phyloP scores from a whole-genome alignment of 2,113 vertebrate species.

The Triplophysa rosa region DNA sequence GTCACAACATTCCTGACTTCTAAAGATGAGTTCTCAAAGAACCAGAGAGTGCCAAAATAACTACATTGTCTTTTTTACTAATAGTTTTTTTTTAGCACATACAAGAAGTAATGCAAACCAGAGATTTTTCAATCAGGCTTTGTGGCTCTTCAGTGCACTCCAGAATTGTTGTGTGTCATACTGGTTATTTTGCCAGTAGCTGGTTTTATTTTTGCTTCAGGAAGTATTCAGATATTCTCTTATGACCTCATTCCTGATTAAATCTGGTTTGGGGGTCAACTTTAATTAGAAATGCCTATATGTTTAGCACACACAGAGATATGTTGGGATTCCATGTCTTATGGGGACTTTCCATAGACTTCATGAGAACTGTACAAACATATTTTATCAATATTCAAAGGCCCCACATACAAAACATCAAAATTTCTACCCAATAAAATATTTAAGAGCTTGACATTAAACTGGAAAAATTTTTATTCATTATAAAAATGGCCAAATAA shows the following conservation, averaged over 20 bases:
- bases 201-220: background rate
- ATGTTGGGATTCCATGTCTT: background rate
- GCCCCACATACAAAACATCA: no score
- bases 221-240: background rate
- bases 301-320: background rate
- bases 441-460: no score
- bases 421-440: no score
- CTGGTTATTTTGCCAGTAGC: background rate
- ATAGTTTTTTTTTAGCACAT: background rate
- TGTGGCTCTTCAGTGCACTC: background rate
- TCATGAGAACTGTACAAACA: no score
- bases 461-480: no score
- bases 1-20: constrained; percentile 35
- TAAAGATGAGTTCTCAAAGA: background rate
- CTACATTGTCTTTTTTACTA: background rate
- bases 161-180: background rate
- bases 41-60: background rate
- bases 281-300: background rate
- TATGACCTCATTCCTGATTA: background rate
- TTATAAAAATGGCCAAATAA: no score
- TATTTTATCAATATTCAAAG: no score
- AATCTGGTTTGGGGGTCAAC: constrained; percentile 12
- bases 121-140: background rate
- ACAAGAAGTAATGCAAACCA: background rate
- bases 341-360: no score